phyloP scores from a whole-genome alignment of 2,888 invertebrate species.

The Blastobasis adustella region DNA sequence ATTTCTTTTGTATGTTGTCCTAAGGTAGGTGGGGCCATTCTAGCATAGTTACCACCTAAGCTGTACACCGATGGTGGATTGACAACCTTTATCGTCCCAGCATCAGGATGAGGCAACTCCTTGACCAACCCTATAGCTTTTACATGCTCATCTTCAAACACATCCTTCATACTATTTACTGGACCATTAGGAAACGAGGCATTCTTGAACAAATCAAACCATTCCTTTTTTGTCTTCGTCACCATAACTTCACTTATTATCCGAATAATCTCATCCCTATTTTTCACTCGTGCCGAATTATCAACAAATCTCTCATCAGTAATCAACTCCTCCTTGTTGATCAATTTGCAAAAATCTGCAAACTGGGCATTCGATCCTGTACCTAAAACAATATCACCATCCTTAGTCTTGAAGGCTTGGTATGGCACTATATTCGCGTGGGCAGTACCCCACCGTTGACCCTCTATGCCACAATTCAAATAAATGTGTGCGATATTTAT shows the following conservation, averaged over 20 bases:
- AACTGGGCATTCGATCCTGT: slow-evolving; percentile 91
- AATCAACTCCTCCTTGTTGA: slow-evolving; percentile 77
- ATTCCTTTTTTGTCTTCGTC: slow-evolving; percentile 82
- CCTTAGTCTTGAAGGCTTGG: slow-evolving; percentile 88
- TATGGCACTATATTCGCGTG: slow-evolving; percentile 97
- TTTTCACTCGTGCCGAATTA: slow-evolving; percentile 84
- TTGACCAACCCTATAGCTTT: slow-evolving; percentile 82
- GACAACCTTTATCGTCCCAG: slow-evolving; percentile 83
- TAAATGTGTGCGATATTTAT: slow-evolving; percentile 94
- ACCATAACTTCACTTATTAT: slow-evolving; percentile 74
- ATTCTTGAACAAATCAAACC: slow-evolving; percentile 82
- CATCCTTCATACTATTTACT: slow-evolving; percentile 89
- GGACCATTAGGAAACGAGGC: slow-evolving; percentile 92
- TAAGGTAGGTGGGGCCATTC: slow-evolving; percentile 85
- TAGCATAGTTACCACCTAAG: slow-evolving; percentile 79
- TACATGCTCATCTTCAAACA: slow-evolving; percentile 92
- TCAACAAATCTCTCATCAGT: slow-evolving; percentile 78
- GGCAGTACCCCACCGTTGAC: slow-evolving; percentile 90
- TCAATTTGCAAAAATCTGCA: slow-evolving; percentile 78
- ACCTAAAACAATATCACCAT: slow-evolving; percentile 90
- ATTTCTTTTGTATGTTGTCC: slow-evolving; percentile 92
- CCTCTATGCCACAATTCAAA: slow-evolving; percentile 88
- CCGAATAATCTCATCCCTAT: slow-evolving; percentile 80
- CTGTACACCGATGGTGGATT: slow-evolving; percentile 92
- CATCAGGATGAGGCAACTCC: slow-evolving; percentile 79